Base-by-base conservation (phyloP, 2,113 vertebrate genomes). In the Zosterops borbonicus region DNA sequence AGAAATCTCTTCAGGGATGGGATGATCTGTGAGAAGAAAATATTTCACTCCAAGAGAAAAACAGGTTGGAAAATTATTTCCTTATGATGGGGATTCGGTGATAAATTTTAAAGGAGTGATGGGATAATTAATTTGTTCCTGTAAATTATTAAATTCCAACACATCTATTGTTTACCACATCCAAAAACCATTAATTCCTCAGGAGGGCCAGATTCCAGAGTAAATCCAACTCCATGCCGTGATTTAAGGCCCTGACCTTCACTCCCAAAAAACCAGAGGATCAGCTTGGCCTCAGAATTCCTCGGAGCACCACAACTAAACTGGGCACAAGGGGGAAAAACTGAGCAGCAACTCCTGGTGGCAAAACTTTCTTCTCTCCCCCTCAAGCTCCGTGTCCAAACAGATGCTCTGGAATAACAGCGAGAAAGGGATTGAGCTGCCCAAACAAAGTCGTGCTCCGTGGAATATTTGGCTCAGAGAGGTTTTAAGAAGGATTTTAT, bases 11-110 rank as follows among this genome's bases (percentile, higher is more conserved):
- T 29, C 2, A 6, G 71, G 1, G 3, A 11, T 21, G 20, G 8
- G 24, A 16, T 6, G 49, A 39, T 16, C n/a, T 5, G 2, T 1
- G 49, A 83, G 44, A 56, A 60, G 18, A 52, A 76, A 65, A 8
- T 24, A 10, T 16, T 73, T 56, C n/a, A 5, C 24, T 13, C 0
- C 7, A 31, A 31, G 37, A 35, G 9, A 69, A 78, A 70, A 63
- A 59, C 0, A 0, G 4, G 31, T 11, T 35, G 20, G 67, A 55
- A 47, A 28, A 9, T 0, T 0, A 9, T 25, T n/a, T 47, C 44
- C 25, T 12, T 7, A 3, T 20, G 44, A 27, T 21, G 31, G 52
- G 31, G 39, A 64, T 8, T 9, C 10, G 7, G 25, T 12, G 56
- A 33, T 39, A 53, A 29, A 55, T n/a, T 56, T 24, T 14, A 25